phyloP scores from a whole-genome alignment of 2,888 invertebrate genomes.

The Nymphalis polychloros region DNA sequence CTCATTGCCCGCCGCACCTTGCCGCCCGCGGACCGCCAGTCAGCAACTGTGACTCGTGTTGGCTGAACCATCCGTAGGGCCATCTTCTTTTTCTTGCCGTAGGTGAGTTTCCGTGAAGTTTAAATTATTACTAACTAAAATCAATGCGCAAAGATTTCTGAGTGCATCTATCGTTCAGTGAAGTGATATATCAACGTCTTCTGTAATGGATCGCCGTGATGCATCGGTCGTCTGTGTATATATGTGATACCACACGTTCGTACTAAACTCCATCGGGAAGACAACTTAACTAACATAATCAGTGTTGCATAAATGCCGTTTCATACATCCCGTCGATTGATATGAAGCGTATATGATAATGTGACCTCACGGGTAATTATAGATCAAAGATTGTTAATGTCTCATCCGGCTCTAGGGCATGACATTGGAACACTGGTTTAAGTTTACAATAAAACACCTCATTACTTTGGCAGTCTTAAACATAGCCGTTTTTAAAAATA shows the following conservation, averaged over 20 bases:
- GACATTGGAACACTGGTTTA: conserved; percentile 18
- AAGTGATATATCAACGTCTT: conserved; percentile 64
- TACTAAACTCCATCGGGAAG: conserved; percentile 18
- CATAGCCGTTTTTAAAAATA: background rate
- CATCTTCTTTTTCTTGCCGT: conserved; percentile 76
- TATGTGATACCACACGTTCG: conserved; percentile 40
- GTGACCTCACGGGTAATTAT: conserved; percentile 32
- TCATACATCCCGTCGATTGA: conserved; percentile 14
- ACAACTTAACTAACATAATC: background rate
- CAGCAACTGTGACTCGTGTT: conserved; percentile 81
- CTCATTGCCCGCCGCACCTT: conserved; percentile 75
- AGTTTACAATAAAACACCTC: conserved; percentile 1
- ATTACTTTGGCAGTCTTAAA: background rate
- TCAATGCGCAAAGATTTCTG: conserved; percentile 27
- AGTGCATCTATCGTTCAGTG: conserved; percentile 59
- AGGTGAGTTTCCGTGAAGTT: conserved; percentile 71
- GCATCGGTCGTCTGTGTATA: conserved; percentile 43
- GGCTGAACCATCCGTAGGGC: conserved; percentile 85
- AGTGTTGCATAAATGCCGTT: conserved; percentile 3
- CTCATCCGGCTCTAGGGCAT: conserved; percentile 18
- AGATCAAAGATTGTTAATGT: conserved; percentile 7
- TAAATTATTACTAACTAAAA: conserved; percentile 44
- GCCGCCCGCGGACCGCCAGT: conserved; percentile 77
- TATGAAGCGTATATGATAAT: conserved; percentile 18
- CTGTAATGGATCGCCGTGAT: conserved; percentile 51